These are phyloP conservation scores for Gadus chalcogrammus DNA, from an alignment of 2,113 vertebrate species.

Conservation along the genomic window DNA sequence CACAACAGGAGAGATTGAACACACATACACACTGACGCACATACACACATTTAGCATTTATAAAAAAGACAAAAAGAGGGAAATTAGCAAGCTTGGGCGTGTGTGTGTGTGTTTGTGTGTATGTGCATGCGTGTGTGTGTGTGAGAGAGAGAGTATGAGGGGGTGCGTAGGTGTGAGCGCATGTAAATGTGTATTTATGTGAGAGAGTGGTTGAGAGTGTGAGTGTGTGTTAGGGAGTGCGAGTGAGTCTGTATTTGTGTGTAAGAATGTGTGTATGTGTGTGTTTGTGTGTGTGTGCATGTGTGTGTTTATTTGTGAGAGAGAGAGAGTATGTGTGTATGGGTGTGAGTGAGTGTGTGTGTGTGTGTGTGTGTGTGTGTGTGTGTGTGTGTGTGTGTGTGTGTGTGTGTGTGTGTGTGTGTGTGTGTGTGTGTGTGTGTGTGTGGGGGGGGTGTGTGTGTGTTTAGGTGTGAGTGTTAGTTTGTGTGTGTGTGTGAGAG, in stretches of 20 bases:
- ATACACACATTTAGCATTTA: background rate
- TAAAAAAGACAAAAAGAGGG: constrained; percentile 34
- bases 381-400: background rate
- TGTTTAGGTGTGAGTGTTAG: constrained; percentile 28
- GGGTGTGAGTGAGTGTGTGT: constrained; percentile 14
- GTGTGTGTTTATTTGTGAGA: background rate
- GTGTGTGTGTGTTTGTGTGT: constrained; percentile 8
- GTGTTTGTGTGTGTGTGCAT: too few species aligned
- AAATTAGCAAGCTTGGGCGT: constrained; percentile 8
- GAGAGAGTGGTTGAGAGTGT: background rate
- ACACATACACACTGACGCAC: constrained; percentile 20
- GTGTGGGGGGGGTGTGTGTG: too few species aligned
- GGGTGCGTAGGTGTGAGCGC: too few species aligned
- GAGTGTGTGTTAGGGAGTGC: too few species aligned
- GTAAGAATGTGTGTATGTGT: too few species aligned
- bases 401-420: constrained; percentile 15
- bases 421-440: constrained; percentile 10
- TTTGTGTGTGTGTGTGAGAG: constrained; percentile 22
- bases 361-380: constrained; percentile 4
- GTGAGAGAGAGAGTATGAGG: constrained; percentile 9
- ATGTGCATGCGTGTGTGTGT: background rate
- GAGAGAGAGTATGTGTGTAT: constrained; percentile 23
- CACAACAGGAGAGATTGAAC: constrained; percentile 27
- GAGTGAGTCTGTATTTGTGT: too few species aligned
- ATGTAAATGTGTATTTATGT: constrained; percentile 5